Evolutionary conservation across 2,888 invertebrate species (phyloP), one percentile per base, ranked within the genome.

Genomic region (Heliothis peltigera): DNA sequence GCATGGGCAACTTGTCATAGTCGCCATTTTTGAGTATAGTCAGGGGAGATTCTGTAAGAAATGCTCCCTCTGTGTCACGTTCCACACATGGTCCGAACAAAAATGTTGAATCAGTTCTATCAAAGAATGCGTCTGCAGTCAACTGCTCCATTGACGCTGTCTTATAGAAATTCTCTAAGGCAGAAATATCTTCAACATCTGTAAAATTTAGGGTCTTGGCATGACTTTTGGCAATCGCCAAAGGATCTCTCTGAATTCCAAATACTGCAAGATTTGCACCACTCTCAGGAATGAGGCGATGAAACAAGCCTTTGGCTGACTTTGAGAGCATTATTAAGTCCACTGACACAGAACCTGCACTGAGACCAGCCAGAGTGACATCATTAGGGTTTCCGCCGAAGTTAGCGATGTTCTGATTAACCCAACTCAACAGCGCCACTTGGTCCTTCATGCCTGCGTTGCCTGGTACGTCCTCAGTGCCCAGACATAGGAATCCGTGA

Each of bases 331-430:
- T 70, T 1, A 89, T 47, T 0, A 88, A 71, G 39, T 87, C 86
- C 0, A 82, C 86, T 2, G 87, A 61, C 0, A 80, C 68, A 0
- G 84, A 75, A 1, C 89, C 89, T 19, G 89, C 84, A 43, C 87
- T 88, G 17, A 17, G 69, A 0, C 89, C 89, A 4, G 43, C 66
- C 84, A 0, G 79, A 74, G 7, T 85, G 56, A 4, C 83, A 47
- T 91, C 89, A 47, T 85, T 56, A 28, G 90, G 87, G 54, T 90
- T 87, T 6, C 90, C 91, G 0, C 91, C 88, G 32, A 87, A 91
- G 12, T 59, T 82, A 0, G 80, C 86, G 4, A 91, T 90, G 52
- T 91, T 89, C n/a, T 81, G 78, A 18, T 87, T 75, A 2, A 91
- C 87, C 91, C 91, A 91, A 0, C 51, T 70, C 48, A 66, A 47